Evolutionary conservation across 2,888 invertebrate genomes (phyloP), one percentile per base, ranked within the genome.

Genomic region (Cybosia mesomella): DNA sequence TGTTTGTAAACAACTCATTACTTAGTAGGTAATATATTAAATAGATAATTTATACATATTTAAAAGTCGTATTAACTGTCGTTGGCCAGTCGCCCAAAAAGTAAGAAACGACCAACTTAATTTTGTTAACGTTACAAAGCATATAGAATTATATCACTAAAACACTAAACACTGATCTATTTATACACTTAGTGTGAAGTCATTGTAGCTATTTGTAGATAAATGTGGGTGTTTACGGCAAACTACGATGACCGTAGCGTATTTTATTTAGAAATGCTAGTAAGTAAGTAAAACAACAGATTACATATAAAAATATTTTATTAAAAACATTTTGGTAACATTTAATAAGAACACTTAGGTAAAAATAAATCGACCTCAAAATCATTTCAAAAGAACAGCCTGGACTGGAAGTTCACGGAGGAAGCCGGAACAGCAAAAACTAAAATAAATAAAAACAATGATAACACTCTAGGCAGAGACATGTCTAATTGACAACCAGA

Each of bases 341-440:
- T 95, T 95, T 95, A 95, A 95, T 95, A 95, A 95, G 95, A 95
- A 95, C 95, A 95, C 95, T 95, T 95, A 95, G 95, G 95, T 95
- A 95, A 95, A 95, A 95, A 95, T 95, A 95, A 95, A 95, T 94
- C 93, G 94, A 95, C 95, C 87, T 93, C 93, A 95, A 95, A 95
- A 95, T 95, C 86, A 95, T 95, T 95, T 94, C 86, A 94, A 95
- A 94, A 95, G 95, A 95, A 95, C 95, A 95, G 95, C 95, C 95
- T 93, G 94, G 94, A 94, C 93, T 93, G 95, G 92, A 94, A 94
- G 95, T 95, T 94, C 95, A 90, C 95, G 94, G 95, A 89, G 93
- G 89, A 93, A 93, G 89, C 95, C 95, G 94, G 94, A 95, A 95
- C 95, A 93, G 94, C 92, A 91, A 95, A 91, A 91, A 93, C 90